phyloP scores from a whole-genome alignment of 2,888 invertebrate species.

The Nemotelus nigrinus region DNA sequence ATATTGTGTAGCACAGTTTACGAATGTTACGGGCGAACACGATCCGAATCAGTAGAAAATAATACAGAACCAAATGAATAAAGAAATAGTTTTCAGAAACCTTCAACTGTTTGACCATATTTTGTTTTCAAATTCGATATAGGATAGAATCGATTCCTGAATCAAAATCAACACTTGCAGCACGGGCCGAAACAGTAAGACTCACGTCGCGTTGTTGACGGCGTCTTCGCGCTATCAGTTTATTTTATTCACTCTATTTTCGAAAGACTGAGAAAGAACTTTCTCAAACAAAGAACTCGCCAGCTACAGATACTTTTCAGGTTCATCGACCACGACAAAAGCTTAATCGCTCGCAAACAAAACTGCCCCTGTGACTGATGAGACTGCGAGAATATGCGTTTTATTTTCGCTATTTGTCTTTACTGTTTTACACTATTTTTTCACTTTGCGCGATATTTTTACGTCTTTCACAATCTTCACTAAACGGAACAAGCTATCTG shows the following conservation, averaged over 20 bases:
- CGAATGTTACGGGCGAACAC: constrained; percentile 27
- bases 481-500: constrained; percentile 31
- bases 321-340: constrained; percentile 39
- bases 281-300: constrained; percentile 32
- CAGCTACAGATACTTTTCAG: constrained; percentile 24
- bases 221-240: neutral
- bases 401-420: constrained; percentile 16
- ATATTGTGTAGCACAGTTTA: constrained; percentile 31
- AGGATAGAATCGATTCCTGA: neutral
- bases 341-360: constrained; percentile 31
- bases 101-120: constrained; percentile 44
- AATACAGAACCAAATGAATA: constrained; percentile 39
- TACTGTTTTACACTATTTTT: constrained; percentile 16
- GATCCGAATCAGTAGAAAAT: constrained; percentile 32
- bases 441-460: constrained; percentile 13
- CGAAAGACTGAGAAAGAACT: constrained; percentile 10
- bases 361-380: constrained; percentile 17
- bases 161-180: constrained; percentile 8
- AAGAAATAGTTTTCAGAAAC: constrained; percentile 27
- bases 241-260: neutral
- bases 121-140: constrained; percentile 12
- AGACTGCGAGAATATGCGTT: constrained; percentile 4
- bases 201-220: constrained; percentile 6
- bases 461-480: constrained; percentile 7
- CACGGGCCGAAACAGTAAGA: neutral